These are phyloP conservation scores for Cyclargus thomasi DNA, from an alignment of 1,140 invertebrate species.

Conservation along the genomic window DNA sequence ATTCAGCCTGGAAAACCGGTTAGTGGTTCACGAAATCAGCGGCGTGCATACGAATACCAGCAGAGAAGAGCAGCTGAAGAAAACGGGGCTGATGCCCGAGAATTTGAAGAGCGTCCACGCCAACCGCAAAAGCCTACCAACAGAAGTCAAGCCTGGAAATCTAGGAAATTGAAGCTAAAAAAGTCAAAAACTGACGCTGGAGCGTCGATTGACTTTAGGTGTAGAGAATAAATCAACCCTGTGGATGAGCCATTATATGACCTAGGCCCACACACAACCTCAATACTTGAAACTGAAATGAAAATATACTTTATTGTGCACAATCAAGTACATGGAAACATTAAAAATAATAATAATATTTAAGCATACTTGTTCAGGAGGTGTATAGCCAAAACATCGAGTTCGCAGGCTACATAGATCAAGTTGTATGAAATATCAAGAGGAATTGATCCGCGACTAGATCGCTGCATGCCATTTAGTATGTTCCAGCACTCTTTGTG, in stretches of 20 bases:
- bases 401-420: conserved; percentile 4
- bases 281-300: no score
- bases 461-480: conserved; percentile 12
- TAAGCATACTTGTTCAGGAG: conserved; percentile 1
- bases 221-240: conserved; percentile 18
- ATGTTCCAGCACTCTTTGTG: conserved; percentile 21
- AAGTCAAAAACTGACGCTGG: conserved; percentile 18
- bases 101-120: conserved; percentile 23
- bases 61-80: conserved; percentile 11
- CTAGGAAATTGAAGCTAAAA: background rate
- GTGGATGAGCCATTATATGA: conserved; percentile 27
- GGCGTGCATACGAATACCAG: conserved; percentile 17
- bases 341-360: no score
- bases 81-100: conserved; percentile 18
- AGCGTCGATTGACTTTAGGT: conserved; percentile 19
- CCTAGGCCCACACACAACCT: conserved; percentile 24
- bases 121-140: conserved; percentile 19
- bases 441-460: conserved; percentile 19
- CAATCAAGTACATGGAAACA: no score
- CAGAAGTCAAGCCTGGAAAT: conserved; percentile 20
- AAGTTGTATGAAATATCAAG: background rate
- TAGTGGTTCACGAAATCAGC: conserved; percentile 16
- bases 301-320: no score
- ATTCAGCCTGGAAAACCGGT: conserved; percentile 24
- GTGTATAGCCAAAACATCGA: background rate